These are phyloP conservation scores for Dugesia japonica DNA, from an alignment of 2,888 invertebrate genomes.

Conservation along the genomic window DNA sequence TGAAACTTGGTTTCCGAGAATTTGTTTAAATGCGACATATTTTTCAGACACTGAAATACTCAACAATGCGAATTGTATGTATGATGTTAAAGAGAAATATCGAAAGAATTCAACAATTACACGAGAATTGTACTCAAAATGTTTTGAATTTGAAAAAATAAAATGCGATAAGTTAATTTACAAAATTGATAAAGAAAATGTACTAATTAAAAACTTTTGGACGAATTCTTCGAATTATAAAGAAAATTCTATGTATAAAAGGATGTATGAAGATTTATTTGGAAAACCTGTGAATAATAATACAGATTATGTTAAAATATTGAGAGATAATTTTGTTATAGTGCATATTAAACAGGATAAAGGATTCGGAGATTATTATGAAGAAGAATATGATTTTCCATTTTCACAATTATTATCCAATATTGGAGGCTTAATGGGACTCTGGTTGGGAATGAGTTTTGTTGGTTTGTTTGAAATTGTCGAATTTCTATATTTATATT, in stretches of 20 bases:
- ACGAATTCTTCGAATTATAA: too few species aligned
- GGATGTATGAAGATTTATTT: too few species aligned
- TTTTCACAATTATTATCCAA: constrained; percentile 15
- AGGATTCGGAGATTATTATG: not conserved
- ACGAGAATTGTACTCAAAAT: too few species aligned
- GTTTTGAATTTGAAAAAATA: not conserved
- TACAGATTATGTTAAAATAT: not conserved
- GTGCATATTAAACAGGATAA: not conserved
- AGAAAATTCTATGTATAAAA: too few species aligned
- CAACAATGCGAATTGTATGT: not conserved
- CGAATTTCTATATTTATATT: too few species aligned
- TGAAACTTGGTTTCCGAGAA: not conserved
- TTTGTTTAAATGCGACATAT: not conserved
- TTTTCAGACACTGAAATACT: not conserved
- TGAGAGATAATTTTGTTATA: not conserved
- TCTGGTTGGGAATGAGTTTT: constrained; percentile 21
- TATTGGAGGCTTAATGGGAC: constrained; percentile 1
- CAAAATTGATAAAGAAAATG: not conserved
- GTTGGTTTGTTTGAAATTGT: not conserved
- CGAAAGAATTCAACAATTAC: not conserved
- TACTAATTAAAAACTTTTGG: constrained; percentile 12
- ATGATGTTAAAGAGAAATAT: not conserved
- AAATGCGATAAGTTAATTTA: not conserved
- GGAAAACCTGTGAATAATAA: too few species aligned
- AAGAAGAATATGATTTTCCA: not conserved